Percentiles rank a stretch among this genome's conserved stretches.
Evolutionary conservation across 30 jellyfish, hydroid and myxozoan genomes (phyloP).

Genomic region (Turritopsis dohrnii): DNA sequence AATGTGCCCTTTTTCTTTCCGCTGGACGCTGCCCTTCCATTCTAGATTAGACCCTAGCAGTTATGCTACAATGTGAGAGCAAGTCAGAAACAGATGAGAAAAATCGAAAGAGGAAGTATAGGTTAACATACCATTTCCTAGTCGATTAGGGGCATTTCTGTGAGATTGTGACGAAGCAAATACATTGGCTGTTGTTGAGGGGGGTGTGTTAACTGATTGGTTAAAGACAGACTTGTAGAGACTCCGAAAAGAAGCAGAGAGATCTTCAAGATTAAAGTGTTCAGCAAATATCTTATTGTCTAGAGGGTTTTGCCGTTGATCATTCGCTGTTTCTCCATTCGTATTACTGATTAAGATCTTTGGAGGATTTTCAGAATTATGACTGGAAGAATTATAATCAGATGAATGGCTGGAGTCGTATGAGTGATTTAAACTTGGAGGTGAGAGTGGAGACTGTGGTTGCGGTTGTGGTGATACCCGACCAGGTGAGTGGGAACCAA

Average conservation of each 20-base stretch:
- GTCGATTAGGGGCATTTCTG: background rate
- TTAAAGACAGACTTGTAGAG: conserved; percentile 81
- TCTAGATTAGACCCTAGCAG: no score
- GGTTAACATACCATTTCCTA: background rate
- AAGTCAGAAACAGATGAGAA: background rate
- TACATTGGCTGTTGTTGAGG: background rate
- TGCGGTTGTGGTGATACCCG: conserved; percentile 57
- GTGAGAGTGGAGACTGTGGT: conserved; percentile 68
- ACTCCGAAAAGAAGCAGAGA: conserved; percentile 86
- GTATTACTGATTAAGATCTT: conserved; percentile 16
- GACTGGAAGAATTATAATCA: conserved; percentile 14
- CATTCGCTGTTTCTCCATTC: background rate
- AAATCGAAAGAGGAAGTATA: background rate
- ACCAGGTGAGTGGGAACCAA: conserved; percentile 27
- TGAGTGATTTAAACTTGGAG: background rate
- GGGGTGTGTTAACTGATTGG: conserved; percentile 1
- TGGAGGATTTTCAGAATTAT: conserved; percentile 8
- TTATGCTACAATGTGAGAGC: no score
- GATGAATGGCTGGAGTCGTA: conserved; percentile 3
- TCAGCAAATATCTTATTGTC: conserved; percentile 67
- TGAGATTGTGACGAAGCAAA: background rate
- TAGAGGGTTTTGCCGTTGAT: conserved; percentile 22
- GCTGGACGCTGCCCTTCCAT: no score
- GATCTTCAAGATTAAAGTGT: conserved; percentile 69
- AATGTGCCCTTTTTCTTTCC: no score